Base-by-base conservation (phyloP, 1,140 invertebrate species). In the Dreissena polymorpha region DNA sequence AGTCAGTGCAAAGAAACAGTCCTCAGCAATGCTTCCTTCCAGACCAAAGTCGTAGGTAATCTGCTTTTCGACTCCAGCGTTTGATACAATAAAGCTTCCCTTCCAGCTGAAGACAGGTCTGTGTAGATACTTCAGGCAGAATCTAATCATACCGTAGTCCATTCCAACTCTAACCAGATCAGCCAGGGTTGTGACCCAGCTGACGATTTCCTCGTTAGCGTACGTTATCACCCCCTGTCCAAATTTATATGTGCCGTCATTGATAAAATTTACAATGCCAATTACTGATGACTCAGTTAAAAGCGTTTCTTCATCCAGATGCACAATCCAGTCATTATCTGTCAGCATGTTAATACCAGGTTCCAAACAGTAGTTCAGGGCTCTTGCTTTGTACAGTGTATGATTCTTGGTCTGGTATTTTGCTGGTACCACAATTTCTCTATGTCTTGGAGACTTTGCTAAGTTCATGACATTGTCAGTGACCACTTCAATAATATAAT, bases 191-290 rank as follows among this genome's bases (percentile, higher is more conserved):
- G 98, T 99, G 49, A 99, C 94, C 98, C 98, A 99, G 92, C 99
- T 99, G 39, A 99, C 96, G 81, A 99, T 93, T 29, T 97, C 95
- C 92, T 98, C 98, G 93, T 99, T 99, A 0, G 98, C 98, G 94
- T 99, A 99, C 6, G 98, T 99, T 76, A 99, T 99, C 14, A 99
- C 94, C 2, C 98, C 98, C 94, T 99, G 98, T 0, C 98, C 98
- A 94, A 99, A 99, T 82, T 97, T 96, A 93, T 99, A 96, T 92
- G 97, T 97, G 0, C 98, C 98, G 93, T 99, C 97, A 21, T 84
- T 83, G 25, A 98, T 97, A 95, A 99, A 99, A 91, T 99, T 99
- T 18, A 99, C 93, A 87, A 99, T 97, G 14, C 98, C 98, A 29
- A 90, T 88, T 1, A 95, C 95, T 25, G 97, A 96, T 92, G 98